phyloP scores from a whole-genome alignment of 2,888 invertebrate species.

The Nephrocerus scutellatus region DNA sequence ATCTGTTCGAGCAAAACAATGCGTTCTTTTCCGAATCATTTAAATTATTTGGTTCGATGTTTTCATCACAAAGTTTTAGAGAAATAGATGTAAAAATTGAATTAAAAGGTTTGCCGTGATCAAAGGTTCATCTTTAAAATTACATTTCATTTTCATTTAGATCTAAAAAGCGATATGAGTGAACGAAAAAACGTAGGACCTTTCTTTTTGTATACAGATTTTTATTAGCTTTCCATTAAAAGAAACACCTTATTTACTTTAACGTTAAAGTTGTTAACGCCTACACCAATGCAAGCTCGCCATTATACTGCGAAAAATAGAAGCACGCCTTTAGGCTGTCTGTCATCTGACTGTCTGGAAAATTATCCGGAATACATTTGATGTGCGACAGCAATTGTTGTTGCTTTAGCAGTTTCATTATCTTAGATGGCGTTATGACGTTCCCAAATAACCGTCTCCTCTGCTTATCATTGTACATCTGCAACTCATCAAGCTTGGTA shows the following conservation, averaged over 20 bases:
- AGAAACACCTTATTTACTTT: not conserved
- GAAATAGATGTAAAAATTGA: too few species aligned
- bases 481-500: constrained; percentile 35
- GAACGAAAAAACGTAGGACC: too few species aligned
- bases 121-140: too few species aligned
- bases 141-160: too few species aligned
- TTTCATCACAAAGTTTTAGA: too few species aligned
- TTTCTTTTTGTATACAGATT: too few species aligned
- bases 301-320: constrained; percentile 15
- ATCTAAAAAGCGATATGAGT: too few species aligned
- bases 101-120: too few species aligned
- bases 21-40: too few species aligned
- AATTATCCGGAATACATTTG: constrained; percentile 34
- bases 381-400: not conserved
- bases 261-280: not conserved
- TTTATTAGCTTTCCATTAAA: too few species aligned
- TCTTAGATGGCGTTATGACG: not conserved
- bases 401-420: not conserved
- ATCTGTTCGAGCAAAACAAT: too few species aligned
- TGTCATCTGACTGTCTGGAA: constrained; percentile 33
- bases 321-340: constrained; percentile 30
- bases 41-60: too few species aligned
- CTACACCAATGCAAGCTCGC: not conserved
- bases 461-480: constrained; percentile 38
- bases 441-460: constrained; percentile 21